Conservation (phyloP, 2,113 vertebrate species). For the Climacteris rufus region DNA sequence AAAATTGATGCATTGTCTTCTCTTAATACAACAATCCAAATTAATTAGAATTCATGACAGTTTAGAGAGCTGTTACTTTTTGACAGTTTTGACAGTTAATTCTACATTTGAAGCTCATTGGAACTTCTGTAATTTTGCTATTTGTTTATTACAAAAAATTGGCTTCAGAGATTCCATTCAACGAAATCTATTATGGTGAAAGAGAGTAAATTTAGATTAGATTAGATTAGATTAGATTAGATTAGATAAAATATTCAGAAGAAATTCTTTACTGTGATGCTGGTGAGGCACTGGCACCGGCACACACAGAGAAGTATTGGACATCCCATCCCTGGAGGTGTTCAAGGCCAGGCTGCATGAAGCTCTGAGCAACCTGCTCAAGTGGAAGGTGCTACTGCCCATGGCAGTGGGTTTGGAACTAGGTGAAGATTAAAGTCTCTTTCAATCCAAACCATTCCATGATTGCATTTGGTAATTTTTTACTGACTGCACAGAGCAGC, state of each 20-base stretch:
- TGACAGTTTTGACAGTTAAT: no score
- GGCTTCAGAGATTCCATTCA: not conserved
- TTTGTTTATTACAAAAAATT: not conserved
- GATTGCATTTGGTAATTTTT: not conserved
- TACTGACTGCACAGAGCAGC: not conserved
- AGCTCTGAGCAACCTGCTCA: not conserved
- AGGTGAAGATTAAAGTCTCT: not conserved
- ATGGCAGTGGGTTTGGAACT: not conserved
- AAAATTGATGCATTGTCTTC: not conserved
- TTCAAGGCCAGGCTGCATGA: not conserved
- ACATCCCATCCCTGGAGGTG: no score
- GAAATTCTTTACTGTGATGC: not conserved
- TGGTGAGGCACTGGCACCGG: not conserved
- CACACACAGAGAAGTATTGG: not conserved
- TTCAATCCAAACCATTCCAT: not conserved
- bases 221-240: not conserved
- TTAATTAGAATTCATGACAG: not conserved
- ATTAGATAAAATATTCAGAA: not conserved
- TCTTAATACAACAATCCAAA: not conserved
- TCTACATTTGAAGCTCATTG: not conserved
- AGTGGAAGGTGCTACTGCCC: not conserved
- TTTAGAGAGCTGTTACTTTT: not conserved
- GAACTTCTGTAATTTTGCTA: not conserved
- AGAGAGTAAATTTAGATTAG: not conserved
- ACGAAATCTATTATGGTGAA: not conserved